These are phyloP conservation scores for Ips nitidus DNA, from an alignment of 1,140 invertebrate species.

Conservation along the genomic window DNA sequence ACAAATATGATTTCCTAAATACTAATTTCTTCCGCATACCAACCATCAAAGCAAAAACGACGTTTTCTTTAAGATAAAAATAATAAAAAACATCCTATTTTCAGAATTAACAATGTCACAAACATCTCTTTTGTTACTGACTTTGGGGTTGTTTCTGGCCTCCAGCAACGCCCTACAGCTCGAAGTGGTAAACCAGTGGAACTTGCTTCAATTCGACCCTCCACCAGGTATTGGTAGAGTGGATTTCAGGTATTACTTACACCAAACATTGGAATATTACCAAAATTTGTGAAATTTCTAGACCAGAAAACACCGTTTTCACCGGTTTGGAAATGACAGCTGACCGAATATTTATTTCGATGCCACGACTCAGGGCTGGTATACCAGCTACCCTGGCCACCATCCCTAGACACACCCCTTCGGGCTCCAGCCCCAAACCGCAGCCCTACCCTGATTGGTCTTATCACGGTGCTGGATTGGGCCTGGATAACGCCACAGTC, in stretches of 20 bases:
- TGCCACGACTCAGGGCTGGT: slow-evolving; percentile 69
- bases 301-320: slow-evolving; percentile 69
- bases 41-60: too few relatives aligned
- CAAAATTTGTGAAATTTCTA: slow-evolving; percentile 51
- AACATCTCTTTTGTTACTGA: too few relatives aligned
- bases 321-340: slow-evolving; percentile 72
- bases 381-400: slow-evolving; percentile 71
- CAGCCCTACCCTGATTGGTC: slow-evolving; percentile 80
- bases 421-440: slow-evolving; percentile 66
- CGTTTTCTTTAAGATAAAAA: too few relatives aligned
- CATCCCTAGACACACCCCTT: slow-evolving; percentile 62
- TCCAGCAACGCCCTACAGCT: background rate
- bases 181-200: slow-evolving; percentile 75
- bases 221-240: slow-evolving; percentile 55
- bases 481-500: slow-evolving; percentile 62
- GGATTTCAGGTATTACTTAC: slow-evolving; percentile 43
- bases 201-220: slow-evolving; percentile 67
- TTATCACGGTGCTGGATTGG: slow-evolving; percentile 69
- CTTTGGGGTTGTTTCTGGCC: background rate
- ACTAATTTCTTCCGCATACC: too few relatives aligned
- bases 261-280: slow-evolving; percentile 3
- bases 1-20: too few relatives aligned
- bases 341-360: slow-evolving; percentile 71
- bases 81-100: too few relatives aligned
- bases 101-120: too few relatives aligned